These are phyloP conservation scores for Epsilonema sp. DNA, from an alignment of 2,888 invertebrate genomes.

Conservation along the genomic window DNA sequence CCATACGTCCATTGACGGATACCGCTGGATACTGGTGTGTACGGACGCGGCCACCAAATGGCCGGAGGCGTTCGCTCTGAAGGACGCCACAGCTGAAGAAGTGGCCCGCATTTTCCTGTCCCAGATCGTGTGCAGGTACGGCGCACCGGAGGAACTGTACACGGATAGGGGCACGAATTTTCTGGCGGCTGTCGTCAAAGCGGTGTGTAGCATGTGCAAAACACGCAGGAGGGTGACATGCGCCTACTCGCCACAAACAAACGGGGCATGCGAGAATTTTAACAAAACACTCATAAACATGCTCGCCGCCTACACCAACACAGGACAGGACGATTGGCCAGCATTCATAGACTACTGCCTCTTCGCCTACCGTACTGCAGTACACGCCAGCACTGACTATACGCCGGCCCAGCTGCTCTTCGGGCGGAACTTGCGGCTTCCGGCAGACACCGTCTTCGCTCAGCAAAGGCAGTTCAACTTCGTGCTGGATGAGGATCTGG, in stretches of 20 bases:
- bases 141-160: not conserved
- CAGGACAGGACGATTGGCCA: not conserved
- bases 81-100: not conserved
- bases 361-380: not conserved
- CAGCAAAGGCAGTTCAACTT: too few relatives aligned
- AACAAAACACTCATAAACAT: not conserved
- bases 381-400: not conserved
- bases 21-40: not conserved
- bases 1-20: not conserved
- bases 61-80: not conserved
- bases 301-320: not conserved
- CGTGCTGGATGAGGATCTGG: too few relatives aligned
- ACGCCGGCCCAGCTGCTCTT: not conserved
- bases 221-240: not conserved
- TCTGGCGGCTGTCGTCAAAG: not conserved
- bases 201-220: not conserved
- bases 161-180: not conserved
- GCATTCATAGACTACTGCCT: not conserved
- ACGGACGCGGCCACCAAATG: not conserved
- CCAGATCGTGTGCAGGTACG: not conserved
- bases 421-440: not conserved
- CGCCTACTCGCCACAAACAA: not conserved
- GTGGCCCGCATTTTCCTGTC: not conserved
- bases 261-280: not conserved
- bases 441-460: too few relatives aligned